Evolutionary conservation across 2,113 vertebrate species (phyloP).

Genomic region (Stegastes partitus): DNA sequence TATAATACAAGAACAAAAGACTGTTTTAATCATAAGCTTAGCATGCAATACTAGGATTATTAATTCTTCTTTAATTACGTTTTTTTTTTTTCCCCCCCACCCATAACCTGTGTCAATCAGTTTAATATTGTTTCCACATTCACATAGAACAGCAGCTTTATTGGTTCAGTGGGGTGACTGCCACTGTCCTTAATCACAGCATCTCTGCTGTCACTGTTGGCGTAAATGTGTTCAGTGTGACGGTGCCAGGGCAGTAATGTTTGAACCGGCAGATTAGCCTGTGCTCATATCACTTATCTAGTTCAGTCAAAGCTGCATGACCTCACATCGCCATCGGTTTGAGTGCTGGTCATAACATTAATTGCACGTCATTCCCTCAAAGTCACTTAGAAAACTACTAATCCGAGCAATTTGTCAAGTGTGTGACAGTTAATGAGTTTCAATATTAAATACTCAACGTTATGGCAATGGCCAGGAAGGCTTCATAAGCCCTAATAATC

Average conservation of each 20-base stretch:
- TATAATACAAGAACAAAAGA: too few species aligned
- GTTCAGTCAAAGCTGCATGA: neutral
- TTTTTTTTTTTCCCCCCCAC: too few species aligned
- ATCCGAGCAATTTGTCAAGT: conserved; percentile 37
- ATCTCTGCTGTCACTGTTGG: neutral
- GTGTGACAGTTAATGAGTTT: conserved; percentile 46
- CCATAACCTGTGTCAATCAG: too few species aligned
- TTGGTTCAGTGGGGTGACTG: neutral
- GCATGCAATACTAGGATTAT: too few species aligned
- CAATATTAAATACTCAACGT: conserved; percentile 40
- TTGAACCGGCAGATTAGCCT: neutral
- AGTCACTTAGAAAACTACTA: conserved; percentile 37
- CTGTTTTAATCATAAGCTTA: too few species aligned
- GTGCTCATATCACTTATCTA: neutral
- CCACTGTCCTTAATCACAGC: neutral
- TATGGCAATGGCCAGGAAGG: conserved; percentile 17
- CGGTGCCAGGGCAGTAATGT: neutral
- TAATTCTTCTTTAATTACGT: too few species aligned
- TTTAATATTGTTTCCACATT: neutral
- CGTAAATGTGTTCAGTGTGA: conserved; percentile 7
- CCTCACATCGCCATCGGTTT: conserved; percentile 8
- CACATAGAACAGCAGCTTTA: neutral
- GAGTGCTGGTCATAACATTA: conserved; percentile 12
- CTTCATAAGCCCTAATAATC: conserved; percentile 32
- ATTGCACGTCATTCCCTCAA: conserved; percentile 21